phyloP scores from a whole-genome alignment of 2,888 invertebrate genomes.

The Cantharis rustica region DNA sequence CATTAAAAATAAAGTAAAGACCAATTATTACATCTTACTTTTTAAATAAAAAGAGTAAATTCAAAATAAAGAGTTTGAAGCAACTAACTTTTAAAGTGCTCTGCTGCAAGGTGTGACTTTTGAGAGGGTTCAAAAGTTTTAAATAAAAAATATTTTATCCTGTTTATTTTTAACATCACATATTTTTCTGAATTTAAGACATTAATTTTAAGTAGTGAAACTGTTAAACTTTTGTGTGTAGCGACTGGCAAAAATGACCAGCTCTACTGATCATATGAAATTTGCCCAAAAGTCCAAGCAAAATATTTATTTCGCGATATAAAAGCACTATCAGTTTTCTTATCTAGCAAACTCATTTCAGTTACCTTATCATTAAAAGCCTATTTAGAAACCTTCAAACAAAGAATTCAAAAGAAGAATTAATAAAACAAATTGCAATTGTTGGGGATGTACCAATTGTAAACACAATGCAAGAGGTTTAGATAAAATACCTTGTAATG shows the following conservation, averaged over 20 bases:
- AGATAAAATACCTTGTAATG: neutral
- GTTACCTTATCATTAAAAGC: neutral
- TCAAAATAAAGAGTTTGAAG: neutral
- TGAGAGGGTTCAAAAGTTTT: neutral
- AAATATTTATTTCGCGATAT: neutral
- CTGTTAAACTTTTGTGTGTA: neutral
- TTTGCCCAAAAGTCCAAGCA: neutral
- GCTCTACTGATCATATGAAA: neutral
- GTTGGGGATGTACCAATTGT: neutral
- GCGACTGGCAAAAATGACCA: neutral
- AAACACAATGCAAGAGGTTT: neutral
- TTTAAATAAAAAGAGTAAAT: neutral
- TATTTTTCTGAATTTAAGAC: neutral
- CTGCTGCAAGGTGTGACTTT: neutral
- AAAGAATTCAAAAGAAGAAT: neutral
- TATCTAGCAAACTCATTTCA: neutral
- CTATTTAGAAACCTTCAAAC: neutral
- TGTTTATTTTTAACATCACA: neutral
- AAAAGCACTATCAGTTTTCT: neutral
- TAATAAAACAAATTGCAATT: neutral
- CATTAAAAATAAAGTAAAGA: neutral
- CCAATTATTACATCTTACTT: neutral
- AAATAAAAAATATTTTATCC: neutral
- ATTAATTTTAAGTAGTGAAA: neutral
- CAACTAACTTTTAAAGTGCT: neutral